Evolutionary conservation across 2,888 invertebrate species (phyloP), one percentile per base, ranked within the genome.

Genomic region (Volucella bombylans): DNA sequence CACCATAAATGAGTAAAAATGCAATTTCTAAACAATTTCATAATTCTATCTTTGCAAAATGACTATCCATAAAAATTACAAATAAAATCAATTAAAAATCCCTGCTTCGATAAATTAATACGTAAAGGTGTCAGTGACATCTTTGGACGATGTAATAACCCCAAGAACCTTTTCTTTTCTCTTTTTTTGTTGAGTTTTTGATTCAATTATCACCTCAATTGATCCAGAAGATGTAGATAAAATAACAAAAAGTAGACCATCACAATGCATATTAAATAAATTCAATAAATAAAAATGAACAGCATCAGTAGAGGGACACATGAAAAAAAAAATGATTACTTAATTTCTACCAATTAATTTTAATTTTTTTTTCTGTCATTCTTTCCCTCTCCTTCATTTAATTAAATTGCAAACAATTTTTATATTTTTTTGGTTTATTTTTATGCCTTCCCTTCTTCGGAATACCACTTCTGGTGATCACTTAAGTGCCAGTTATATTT

Each of bases 341-440:
- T 78, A 78, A 78, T 78, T 78, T 78, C 71, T 45, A 59, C 67
- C 79, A 72, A 79, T 72, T 72, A 79, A 54, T 67, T 79, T 72
- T 65, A 79, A 57, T 79, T 79, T 67, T 50, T 15, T 79, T 79
- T 67, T 43, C 11, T 18, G n/a, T 59, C 39, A 18, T 52, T 49
- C 50, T 72, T 62, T 43, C 43, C 50, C 61, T 77, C 52, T 68
- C 9, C 47, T 72, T 62, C 72, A 78, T 82, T 82, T 72, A 68
- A 82, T 82, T 68, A 68, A 71, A 67, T 71, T 71, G 55, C 61
- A 62, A 77, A 45, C 49, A 73, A 69, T 59, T 73, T 73, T 15
- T 49, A 31, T 43, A 45, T 49, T 43, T 43, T 54, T 54, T 12
- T 54, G 11, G 18, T 6, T 52, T 12, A 41, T 43, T 18, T 41